phyloP scores from a whole-genome alignment of 2,113 vertebrate genomes.

The Uria lomvia region DNA sequence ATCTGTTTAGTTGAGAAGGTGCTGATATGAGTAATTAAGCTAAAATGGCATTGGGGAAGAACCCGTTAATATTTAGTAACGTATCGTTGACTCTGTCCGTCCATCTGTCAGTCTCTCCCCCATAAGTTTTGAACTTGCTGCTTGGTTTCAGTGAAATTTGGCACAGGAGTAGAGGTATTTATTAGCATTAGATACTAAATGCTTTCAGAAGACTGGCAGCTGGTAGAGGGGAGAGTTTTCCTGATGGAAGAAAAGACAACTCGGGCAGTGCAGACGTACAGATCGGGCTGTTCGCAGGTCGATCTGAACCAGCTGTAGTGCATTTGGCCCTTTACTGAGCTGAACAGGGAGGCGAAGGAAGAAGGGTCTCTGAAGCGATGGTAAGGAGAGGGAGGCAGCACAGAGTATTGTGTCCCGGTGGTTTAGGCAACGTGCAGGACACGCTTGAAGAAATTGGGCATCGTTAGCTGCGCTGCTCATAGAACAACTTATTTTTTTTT shows the following conservation, averaged over 20 bases:
- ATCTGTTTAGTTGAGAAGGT: constrained; percentile 38
- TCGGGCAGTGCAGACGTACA: rapidly evolving
- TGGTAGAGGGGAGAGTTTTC: not conserved
- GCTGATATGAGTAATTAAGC: constrained; percentile 37
- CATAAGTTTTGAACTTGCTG: not conserved
- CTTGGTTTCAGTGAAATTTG: not conserved
- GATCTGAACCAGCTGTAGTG: not conserved
- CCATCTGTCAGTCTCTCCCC: not conserved
- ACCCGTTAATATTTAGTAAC: not conserved
- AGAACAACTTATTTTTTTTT: not conserved
- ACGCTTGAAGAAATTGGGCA: not conserved
- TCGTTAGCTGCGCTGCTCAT: not conserved
- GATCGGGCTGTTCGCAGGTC: not conserved
- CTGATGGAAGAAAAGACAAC: not conserved
- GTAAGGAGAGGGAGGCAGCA: not conserved
- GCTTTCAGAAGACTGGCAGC: not conserved
- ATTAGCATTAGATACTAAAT: not conserved
- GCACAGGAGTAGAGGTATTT: not conserved
- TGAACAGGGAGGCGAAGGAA: not conserved
- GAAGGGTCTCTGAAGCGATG: too few species aligned
- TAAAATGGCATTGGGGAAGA: constrained; percentile 27
- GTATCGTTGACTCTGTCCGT: not conserved
- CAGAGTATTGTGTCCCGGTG: not conserved
- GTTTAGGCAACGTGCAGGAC: not conserved
- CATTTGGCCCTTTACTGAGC: not conserved